Evolutionary conservation across 2,888 invertebrate genomes (phyloP), one percentile per base, ranked within the genome.

Genomic region (Yponomeuta sedellus): DNA sequence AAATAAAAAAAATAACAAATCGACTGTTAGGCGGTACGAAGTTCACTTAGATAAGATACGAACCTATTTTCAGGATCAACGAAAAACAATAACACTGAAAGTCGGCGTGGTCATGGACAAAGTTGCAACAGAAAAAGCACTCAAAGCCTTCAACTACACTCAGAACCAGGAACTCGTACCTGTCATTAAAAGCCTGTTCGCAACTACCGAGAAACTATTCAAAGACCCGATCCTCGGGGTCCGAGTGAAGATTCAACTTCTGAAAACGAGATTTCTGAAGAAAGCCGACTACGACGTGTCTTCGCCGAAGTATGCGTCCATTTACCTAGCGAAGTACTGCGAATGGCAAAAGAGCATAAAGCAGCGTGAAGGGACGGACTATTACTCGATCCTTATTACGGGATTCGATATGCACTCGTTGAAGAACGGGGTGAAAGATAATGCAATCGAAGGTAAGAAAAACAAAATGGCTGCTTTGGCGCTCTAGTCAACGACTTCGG

Each of bases 341-440:
- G 56, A 16, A 0, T 57, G 56, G 64, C 64, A 64, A 16, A n/a
- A 3, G 11, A 16, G 40, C 0, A 10, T n/a, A 10, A 64, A 56
- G 57, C 16, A 22, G 16, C 8, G 1, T 20, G 40, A 28, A n/a
- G 19, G 16, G 3, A 10, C 4, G 19, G 10, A 11, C 10, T 63
- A 20, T 19, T 64, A 25, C 56, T 64, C 64, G 16, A 28, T 64
- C 2, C n/a, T 64, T 28, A n/a, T 64, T 2, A 57, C 64, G 20
- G 64, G 57, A n/a, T 1, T 44, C 25, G 22, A 44, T 11, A 25
- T 59, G 12, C 34, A 34, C 34, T 34, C 34, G 8, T 59, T 22
- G 10, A 12, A 22, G 22, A 25, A 12, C 20, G 59, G 59, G 25
- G 16, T 5, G 10, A 16, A 52, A 5, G 16, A 12, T 52, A 16